Evolutionary conservation across 2,113 vertebrate genomes (phyloP), one percentile per base, ranked within the genome.

Genomic region (Mormyrus lacerda): DNA sequence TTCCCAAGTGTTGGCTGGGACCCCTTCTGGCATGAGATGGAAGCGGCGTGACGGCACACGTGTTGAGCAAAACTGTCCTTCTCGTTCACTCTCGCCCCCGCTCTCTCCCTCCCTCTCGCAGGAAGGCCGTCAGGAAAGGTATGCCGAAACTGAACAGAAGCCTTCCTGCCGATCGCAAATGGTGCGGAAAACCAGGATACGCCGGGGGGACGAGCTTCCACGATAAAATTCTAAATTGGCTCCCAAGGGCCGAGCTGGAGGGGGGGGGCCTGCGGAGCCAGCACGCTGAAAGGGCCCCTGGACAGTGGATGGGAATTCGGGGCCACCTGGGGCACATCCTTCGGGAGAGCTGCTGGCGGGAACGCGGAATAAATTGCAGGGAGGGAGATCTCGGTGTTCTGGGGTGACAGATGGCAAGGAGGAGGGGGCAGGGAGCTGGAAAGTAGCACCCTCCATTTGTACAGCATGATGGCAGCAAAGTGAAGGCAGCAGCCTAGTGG

Each of bases 1-100:
- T 92, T 93, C 92, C 90, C 93, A 93, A 94, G 92, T 93, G 93
- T 93, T 92, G 91, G 90, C 89, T 89, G 58, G 45, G 55, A 90
- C 90, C 3, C 11, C 85, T 91, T 91, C 91, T 91, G 88, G 69
- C 42, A 7, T 51, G 89, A 90, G 91, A 92, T 92, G 91, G 91
- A 73, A 88, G 86, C 51, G 10, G 69, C 58, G 7, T 31, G 35
- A 84, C 8, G 10, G 31, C 89, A 89, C 91, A 91, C 88, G 91
- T 88, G 91, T 92, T 93, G 91, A 95, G 93, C 91, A 90, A 89
- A 90, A 90, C 58, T 90, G 83, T 93, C 84, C 88, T 91, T 90
- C 88, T 61, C 53, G 90, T 91, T 91, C 61, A 47, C 91, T 93
- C 88, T 53, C 89, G 91, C 61, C 90, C 31, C 11, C 69, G 7